phyloP scores from a whole-genome alignment of 2,888 invertebrate species.

The Tupiocoris notatus region DNA sequence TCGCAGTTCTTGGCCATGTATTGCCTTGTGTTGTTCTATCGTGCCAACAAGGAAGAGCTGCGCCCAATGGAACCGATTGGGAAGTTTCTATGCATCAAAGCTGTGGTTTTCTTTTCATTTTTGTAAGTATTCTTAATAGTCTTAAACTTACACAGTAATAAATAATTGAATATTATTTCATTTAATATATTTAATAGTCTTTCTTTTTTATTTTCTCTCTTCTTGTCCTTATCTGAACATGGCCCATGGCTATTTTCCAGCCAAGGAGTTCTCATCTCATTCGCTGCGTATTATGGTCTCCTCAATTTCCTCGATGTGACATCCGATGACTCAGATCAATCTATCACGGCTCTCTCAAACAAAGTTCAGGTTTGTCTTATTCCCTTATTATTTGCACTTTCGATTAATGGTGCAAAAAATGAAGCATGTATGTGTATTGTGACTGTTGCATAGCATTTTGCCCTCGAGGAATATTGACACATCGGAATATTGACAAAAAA shows the following conservation, averaged over 20 bases:
- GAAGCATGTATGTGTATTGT: too few species aligned
- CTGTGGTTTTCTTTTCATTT: constrained; percentile 96
- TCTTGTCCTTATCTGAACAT: too few species aligned
- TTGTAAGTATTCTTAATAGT: constrained; percentile 90
- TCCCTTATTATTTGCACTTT: too few species aligned
- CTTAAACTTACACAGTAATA: too few species aligned
- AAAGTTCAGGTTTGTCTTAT: constrained; percentile 78
- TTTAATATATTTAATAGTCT: constrained; percentile 11
- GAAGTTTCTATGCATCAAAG: constrained; percentile 95
- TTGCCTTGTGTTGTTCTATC: constrained; percentile 89
- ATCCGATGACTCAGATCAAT: constrained; percentile 56
- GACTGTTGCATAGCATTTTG: too few species aligned
- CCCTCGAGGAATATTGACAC: too few species aligned
- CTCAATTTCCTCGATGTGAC: constrained; percentile 75
- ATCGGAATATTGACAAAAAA: too few species aligned
- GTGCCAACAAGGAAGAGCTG: constrained; percentile 80
- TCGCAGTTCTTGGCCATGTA: constrained; percentile 97
- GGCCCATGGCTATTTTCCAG: too few species aligned
- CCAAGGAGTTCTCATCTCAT: constrained; percentile 86
- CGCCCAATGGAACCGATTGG: constrained; percentile 91
- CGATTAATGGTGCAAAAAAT: too few species aligned
- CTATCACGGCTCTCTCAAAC: constrained; percentile 73
- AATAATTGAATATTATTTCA: too few species aligned
- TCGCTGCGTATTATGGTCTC: constrained; percentile 77
- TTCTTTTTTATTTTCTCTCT: too few species aligned